Evolutionary conservation across 2,113 vertebrate genomes (phyloP).

Genomic region (Solea solea): DNA sequence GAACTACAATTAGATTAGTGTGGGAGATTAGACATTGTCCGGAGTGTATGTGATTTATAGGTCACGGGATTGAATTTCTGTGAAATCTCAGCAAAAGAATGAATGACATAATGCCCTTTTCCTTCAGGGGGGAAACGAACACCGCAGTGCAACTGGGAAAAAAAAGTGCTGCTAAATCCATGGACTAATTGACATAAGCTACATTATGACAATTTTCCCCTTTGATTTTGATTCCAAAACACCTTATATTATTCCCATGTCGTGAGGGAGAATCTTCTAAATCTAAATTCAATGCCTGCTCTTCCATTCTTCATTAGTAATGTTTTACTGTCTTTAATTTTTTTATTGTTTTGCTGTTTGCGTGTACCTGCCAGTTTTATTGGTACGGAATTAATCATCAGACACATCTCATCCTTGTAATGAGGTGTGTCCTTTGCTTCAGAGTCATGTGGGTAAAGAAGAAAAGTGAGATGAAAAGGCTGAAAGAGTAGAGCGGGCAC

Average conservation of each 20-base stretch:
- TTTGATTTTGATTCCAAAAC: too few relatives aligned
- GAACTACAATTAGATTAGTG: not conserved
- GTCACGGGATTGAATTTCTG: not conserved
- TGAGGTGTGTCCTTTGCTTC: constrained; percentile 10
- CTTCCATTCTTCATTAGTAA: too few relatives aligned
- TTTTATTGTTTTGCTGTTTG: too few relatives aligned
- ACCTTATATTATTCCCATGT: not conserved
- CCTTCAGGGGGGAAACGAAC: constrained; percentile 5
- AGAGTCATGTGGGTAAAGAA: not conserved
- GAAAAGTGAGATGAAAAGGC: constrained; percentile 19
- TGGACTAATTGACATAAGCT: not conserved
- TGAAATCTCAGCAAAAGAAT: not conserved
- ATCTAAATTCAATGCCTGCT: not conserved
- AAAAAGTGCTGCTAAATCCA: not conserved
- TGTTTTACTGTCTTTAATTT: too few relatives aligned
- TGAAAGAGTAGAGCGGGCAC: constrained; percentile 24
- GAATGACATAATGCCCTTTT: not conserved
- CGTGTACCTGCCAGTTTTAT: too few relatives aligned
- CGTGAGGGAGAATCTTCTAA: not conserved
- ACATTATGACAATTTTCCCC: too few relatives aligned
- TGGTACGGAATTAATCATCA: not conserved
- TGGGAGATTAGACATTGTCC: not conserved
- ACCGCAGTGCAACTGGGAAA: not conserved
- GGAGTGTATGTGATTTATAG: not conserved
- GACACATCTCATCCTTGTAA: constrained; percentile 17